Evolutionary conservation across 1,140 invertebrate species (phyloP).

Genomic region (Muscidifurax raptorellus): DNA sequence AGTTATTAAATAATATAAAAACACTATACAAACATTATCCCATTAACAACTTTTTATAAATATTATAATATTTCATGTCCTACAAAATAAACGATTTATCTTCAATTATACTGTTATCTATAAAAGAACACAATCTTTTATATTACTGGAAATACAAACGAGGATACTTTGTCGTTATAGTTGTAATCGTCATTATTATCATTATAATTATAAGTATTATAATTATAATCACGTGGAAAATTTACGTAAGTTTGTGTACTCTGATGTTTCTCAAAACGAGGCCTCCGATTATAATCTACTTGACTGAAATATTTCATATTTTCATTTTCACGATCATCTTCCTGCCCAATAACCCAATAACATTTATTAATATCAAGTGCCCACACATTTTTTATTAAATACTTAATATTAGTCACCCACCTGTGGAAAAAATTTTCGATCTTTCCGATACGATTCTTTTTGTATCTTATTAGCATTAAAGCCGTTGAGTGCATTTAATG

Average conservation of each 20-base stretch:
- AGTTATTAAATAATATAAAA: neutral
- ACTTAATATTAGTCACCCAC: conserved; percentile 33
- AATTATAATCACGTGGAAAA: neutral
- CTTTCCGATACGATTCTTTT: neutral
- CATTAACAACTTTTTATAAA: neutral
- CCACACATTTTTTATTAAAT: neutral
- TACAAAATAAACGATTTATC: neutral
- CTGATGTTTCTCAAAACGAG: neutral
- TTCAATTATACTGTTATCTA: too few species aligned
- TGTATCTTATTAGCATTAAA: neutral
- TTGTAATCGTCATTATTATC: neutral
- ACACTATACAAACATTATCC: neutral
- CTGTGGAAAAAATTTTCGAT: conserved; percentile 56
- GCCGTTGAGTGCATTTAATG: neutral
- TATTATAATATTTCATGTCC: neutral
- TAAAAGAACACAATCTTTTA: neutral
- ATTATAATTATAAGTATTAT: neutral
- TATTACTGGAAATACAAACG: neutral
- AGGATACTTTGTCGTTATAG: neutral
- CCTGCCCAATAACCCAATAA: neutral
- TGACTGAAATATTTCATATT: neutral
- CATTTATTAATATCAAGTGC: neutral
- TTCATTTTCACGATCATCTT: neutral
- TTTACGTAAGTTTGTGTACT: neutral
- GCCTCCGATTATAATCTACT: neutral